Conservation (phyloP, 2,888 invertebrate species). For the Nowickia ferox region DNA sequence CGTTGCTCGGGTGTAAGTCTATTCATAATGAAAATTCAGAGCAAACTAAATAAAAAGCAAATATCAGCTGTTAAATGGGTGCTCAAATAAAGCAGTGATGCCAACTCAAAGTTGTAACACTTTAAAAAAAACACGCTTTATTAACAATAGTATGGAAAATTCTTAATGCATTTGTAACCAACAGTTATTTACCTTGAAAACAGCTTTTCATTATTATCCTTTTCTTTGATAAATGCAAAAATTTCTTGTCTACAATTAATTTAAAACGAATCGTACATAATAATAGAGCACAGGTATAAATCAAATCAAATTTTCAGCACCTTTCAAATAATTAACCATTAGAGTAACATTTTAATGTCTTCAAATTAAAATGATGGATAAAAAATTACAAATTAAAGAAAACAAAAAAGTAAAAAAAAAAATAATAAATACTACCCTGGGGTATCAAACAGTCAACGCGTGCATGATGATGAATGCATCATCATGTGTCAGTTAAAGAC, state of each 20-base stretch:
- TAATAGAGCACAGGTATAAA: constrained; percentile 44
- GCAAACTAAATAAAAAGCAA: too few species aligned
- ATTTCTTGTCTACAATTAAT: constrained; percentile 18
- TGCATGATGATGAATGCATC: constrained; percentile 60
- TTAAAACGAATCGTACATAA: constrained; percentile 38
- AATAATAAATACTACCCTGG: constrained; percentile 63
- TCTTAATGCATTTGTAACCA: too few species aligned
- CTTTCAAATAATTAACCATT: constrained; percentile 64
- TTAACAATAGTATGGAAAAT: too few species aligned
- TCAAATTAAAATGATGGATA: constrained; percentile 19
- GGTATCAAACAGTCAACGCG: constrained; percentile 67
- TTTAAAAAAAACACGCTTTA: too few species aligned
- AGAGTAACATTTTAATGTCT: constrained; percentile 53
- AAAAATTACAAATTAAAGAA: constrained; percentile 43
- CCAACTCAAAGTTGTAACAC: too few species aligned
- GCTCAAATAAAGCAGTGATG: too few species aligned
- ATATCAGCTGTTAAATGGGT: too few species aligned
- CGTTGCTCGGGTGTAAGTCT: too few species aligned
- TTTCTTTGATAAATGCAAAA: not conserved
- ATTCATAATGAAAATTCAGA: too few species aligned
- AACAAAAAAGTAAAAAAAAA: constrained; percentile 38
- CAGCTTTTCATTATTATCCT: not conserved
- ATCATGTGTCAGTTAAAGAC: constrained; percentile 66
- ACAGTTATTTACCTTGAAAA: not conserved
- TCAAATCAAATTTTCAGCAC: constrained; percentile 68